Percentiles rank a stretch among this genome's conserved stretches.
Evolutionary conservation across 2,113 vertebrate genomes (phyloP).

Genomic region (Amia ocellicauda): DNA sequence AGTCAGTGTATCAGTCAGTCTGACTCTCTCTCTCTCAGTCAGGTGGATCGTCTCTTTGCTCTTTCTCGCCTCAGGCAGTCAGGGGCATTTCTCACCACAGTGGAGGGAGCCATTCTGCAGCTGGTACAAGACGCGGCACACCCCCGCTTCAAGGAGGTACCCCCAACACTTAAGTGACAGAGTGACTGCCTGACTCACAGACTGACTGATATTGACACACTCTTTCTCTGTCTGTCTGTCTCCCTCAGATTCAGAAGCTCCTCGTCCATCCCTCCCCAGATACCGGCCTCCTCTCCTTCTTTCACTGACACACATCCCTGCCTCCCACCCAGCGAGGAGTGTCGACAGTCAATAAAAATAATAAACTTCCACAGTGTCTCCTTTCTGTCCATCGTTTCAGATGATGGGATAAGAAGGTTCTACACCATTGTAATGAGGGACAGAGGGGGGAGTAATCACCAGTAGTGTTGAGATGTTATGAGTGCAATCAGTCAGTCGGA

Average conservation of each 20-base stretch:
- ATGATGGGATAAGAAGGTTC: too few species aligned
- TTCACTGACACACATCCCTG: slow-evolving; percentile 41
- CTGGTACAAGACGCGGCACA: slow-evolving; percentile 75
- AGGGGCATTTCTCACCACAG: slow-evolving; percentile 79
- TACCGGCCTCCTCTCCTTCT: slow-evolving; percentile 72
- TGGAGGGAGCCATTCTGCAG: slow-evolving; percentile 79
- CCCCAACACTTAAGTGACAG: not conserved
- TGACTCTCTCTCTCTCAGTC: slow-evolving; percentile 53
- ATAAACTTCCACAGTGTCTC: too few species aligned
- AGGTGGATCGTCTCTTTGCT: slow-evolving; percentile 82
- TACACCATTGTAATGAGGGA: too few species aligned
- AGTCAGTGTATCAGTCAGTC: not conserved
- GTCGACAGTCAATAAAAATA: too few species aligned
- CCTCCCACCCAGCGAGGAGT: too few species aligned
- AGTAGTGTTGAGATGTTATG: too few species aligned
- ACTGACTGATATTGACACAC: not conserved
- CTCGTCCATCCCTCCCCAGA: slow-evolving; percentile 77
- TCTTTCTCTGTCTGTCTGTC: slow-evolving; percentile 5
- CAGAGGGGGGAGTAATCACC: too few species aligned
- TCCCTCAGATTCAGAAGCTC: slow-evolving; percentile 75
- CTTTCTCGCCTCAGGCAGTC: slow-evolving; percentile 81
- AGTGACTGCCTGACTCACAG: not conserved
- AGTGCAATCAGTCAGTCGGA: too few species aligned
- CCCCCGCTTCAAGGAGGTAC: slow-evolving; percentile 81
- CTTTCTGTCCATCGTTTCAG: too few species aligned